phyloP scores from a whole-genome alignment of 2,888 invertebrate genomes.

The Amiota minor region DNA sequence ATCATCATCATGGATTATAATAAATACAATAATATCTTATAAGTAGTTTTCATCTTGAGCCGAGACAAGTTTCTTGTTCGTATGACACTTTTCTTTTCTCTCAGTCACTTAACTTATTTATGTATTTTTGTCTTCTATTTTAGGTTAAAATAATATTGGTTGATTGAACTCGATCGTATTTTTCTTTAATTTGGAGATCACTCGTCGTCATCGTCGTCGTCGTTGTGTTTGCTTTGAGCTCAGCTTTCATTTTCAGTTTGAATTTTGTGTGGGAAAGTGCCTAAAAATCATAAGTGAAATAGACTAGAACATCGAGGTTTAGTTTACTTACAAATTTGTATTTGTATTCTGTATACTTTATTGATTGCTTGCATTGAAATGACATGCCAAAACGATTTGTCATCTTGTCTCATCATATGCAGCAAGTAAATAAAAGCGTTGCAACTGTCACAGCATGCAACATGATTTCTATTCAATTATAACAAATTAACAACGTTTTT shows the following conservation, averaged over 20 bases:
- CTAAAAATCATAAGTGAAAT: neutral
- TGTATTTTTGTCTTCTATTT: conserved; percentile 27
- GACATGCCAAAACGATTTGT: conserved; percentile 23
- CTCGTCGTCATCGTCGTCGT: no score
- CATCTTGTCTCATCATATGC: neutral
- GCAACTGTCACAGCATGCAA: conserved; percentile 30
- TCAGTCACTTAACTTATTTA: conserved; percentile 42
- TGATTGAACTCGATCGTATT: no score
- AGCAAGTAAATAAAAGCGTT: neutral
- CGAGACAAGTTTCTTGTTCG: no score
- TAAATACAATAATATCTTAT: no score
- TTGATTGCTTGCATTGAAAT: conserved; percentile 52
- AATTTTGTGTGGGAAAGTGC: conserved; percentile 11
- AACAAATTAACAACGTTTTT: conserved; percentile 47
- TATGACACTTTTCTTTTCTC: conserved; percentile 60
- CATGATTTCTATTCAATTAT: conserved; percentile 41
- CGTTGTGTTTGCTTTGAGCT: no score
- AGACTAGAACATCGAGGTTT: neutral
- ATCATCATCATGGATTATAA: conserved; percentile 48
- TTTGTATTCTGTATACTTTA: conserved; percentile 27
- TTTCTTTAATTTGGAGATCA: no score
- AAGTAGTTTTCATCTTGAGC: no score
- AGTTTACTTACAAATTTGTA: neutral
- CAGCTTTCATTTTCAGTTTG: conserved; percentile 57
- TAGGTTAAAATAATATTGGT: conserved; percentile 57